Base-by-base conservation (phyloP, 2,888 invertebrate genomes). In the Drosophila tripunctata region DNA sequence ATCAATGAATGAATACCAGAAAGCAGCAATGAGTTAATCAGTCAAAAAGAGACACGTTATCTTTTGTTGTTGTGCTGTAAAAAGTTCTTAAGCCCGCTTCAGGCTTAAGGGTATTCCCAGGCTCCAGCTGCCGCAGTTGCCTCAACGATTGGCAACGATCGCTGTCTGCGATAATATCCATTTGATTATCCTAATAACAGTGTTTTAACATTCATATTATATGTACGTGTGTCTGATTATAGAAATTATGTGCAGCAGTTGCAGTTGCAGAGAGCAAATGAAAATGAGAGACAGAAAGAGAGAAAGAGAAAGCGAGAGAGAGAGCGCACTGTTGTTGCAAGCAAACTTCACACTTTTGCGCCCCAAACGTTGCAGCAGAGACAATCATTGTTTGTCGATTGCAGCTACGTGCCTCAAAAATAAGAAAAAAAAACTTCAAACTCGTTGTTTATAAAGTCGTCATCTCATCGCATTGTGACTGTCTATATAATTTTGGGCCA, bases 111-210 rank as follows among this genome's bases (percentile, higher is more conserved):
- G 69, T 67, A 67, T 69, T 27, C 33, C 47, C 36, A 50, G 27
- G 24, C 30, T 44, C 14, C 48, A 35, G 51, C 8, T 6, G n/a
- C 6, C 38, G 4, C 22, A 22, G 3, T 12, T 27, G 31, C 17
- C 19, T 31, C 15, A n/a, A n/a, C 21, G 33, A 24, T 41, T 65
- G 36, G 50, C 62, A 63, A 65, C 75, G 87, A 90, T 90, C 87
- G 86, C 84, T 74, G 86, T 79, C 80, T 79, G 88, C 84, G 91
- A 90, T 90, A 90, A 91, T 90, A 90, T 89, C 89, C 90, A 91
- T 91, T 91, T 91, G 91, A 91, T 91, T 91, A 91, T 89, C 88
- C 88, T 91, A 91, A 91, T 91, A 91, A 91, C 89, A 91, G 91
- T 89, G 89, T 86, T 91, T 91, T 90, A 88, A 88, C 85, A 68